Evolutionary conservation across 1,140 invertebrate genomes (phyloP), one percentile per base, ranked within the genome.

Genomic region (Mya arenaria): DNA sequence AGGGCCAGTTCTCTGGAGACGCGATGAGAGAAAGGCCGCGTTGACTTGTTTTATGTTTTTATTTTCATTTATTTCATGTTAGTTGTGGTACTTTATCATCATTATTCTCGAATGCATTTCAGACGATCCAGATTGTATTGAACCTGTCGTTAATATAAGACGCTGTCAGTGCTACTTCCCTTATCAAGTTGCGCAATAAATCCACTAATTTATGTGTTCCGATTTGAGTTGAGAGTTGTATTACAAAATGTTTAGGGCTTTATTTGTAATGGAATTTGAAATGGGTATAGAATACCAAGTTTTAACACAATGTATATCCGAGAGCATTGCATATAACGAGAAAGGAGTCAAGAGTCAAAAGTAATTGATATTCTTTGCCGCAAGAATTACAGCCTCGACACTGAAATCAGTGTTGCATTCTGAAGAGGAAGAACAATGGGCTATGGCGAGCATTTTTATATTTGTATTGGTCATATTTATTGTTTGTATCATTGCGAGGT

Each of bases 171-270:
- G 79, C 82, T 88, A 2, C 71, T 90, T 52, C 91, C 92, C 17
- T 89, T 93, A 80, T 85, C 89, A 44, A 90, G 90, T 78, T 93
- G 91, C 69, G 89, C 92, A 1, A 79, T 94, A 65, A 94, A 94
- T 86, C 94, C 94, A 2, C 91, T 94, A 68, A 94, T 95, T 23
- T 95, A 95, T 88, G 94, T 94, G 30, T 95, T 94, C 86, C 90
- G 94, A 17, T 94, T 93, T 79, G 92, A 93, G 75, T 89, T 92
- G 4, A 91, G 93, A 30, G 81, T 86, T 32, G 87, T 90, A 69
- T 69, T 91, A 0, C 82, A 73, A 39, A 55, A 69, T n/a, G 85
- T 89, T 55, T 63, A 90, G 13, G 75, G 75, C 30, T n/a, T 85
- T 39, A n/a, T n/a, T n/a, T 72, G 69, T 17, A 71, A 71, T 71